phyloP scores from a whole-genome alignment of 2,797 vertebrate species.

The Squalus acanthias region DNA sequence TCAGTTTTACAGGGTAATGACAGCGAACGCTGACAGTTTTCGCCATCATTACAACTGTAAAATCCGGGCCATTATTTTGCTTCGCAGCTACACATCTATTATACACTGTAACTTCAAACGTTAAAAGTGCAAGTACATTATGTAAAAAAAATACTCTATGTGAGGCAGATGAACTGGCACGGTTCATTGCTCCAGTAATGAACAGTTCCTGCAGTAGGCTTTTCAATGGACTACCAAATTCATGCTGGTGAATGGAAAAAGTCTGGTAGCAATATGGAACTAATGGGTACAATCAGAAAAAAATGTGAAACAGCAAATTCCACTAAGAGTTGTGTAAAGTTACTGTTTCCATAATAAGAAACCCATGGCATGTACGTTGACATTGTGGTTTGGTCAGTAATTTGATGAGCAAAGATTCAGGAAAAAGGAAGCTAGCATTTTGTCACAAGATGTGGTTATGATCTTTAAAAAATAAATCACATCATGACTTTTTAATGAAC shows the following conservation, averaged over 20 bases:
- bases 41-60: no score
- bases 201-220: not conserved
- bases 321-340: constrained; percentile 32
- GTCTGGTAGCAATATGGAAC: constrained; percentile 37
- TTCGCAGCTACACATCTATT: not conserved
- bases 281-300: constrained; percentile 37
- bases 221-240: constrained; percentile 33
- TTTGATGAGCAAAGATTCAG: constrained; percentile 35
- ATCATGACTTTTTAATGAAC: not conserved
- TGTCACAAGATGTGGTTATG: constrained; percentile 31
- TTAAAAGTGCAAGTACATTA: not conserved
- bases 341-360: constrained; percentile 36
- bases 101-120: not conserved
- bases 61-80: not conserved
- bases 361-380: constrained; percentile 12
- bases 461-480: constrained; percentile 14
- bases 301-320: constrained; percentile 35
- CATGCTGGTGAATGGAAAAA: constrained; percentile 34
- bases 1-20: no score
- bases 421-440: constrained; percentile 29
- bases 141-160: not conserved
- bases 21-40: no score
- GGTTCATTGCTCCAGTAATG: constrained; percentile 23
- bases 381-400: constrained; percentile 31
- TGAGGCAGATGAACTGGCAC: not conserved